Evolutionary conservation across 2,797 vertebrate species (phyloP).

Genomic region (Sciurus vulgaris): DNA sequence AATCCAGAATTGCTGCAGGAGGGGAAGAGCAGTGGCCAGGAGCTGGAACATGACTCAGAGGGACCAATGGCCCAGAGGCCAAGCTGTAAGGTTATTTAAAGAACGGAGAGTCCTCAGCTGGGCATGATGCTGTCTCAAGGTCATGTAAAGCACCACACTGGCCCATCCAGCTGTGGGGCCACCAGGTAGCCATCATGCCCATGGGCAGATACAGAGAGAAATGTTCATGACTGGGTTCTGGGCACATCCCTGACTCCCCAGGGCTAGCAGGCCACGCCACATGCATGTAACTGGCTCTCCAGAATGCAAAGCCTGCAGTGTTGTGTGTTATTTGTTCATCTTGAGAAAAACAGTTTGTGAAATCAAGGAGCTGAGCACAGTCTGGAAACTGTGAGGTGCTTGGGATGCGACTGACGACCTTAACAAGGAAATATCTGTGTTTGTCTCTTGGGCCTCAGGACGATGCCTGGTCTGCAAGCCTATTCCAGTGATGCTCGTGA

Average conservation of each 20-base stretch:
- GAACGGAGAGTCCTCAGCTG: too few species aligned
- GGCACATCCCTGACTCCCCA: accelerated
- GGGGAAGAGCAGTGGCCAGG: neutral
- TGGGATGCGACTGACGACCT: neutral
- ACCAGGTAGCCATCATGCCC: accelerated
- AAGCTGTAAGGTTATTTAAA: neutral
- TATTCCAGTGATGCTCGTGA: too few species aligned
- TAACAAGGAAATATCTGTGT: neutral
- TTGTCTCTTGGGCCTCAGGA: neutral
- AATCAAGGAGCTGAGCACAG: neutral
- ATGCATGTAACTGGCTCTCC: accelerated
- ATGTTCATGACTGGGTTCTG: accelerated
- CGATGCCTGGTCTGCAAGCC: neutral
- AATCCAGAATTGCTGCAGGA: accelerated
- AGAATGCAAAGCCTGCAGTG: neutral
- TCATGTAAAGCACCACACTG: accelerated
- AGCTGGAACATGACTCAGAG: too few species aligned
- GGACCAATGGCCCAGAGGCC: neutral
- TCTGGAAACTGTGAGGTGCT: neutral
- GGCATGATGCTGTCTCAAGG: neutral
- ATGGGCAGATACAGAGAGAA: accelerated
- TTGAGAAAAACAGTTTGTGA: neutral
- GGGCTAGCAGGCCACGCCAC: accelerated
- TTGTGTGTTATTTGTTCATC: neutral
- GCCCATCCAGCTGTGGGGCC: neutral